Conservation (phyloP, 2,113 vertebrate genomes). For the Pterocles gutturalis region DNA sequence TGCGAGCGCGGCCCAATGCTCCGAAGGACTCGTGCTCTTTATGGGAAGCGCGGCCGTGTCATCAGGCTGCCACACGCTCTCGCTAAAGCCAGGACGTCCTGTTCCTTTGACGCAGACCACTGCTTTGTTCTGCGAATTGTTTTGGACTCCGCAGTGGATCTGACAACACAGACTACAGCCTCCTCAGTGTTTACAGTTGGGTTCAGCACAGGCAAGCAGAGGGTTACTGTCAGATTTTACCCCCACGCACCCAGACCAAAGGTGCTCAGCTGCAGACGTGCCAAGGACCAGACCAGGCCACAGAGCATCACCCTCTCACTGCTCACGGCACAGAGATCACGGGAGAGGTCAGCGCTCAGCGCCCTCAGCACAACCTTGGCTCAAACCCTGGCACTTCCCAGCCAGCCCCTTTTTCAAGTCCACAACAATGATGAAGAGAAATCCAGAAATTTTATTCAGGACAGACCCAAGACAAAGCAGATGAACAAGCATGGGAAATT, state of each 20-base stretch:
- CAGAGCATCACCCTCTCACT: not conserved
- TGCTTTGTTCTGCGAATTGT: slow-evolving; percentile 28
- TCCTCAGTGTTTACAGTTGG: accelerated
- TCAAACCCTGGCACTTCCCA: not conserved
- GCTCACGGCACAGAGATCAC: accelerated
- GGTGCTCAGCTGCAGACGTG: not conserved
- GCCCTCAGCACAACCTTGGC: not conserved
- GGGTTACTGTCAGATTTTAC: not conserved
- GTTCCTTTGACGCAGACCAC: not conserved
- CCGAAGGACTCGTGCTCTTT: not conserved
- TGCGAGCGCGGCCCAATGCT: accelerated
- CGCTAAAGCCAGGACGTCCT: not conserved
- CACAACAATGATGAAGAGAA: not conserved
- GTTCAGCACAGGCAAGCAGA: not conserved
- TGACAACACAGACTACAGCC: not conserved
- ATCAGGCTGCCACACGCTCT: not conserved
- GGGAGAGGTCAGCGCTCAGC: accelerated
- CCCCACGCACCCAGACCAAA: not conserved
- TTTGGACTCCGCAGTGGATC: not conserved
- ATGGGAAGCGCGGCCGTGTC: accelerated
- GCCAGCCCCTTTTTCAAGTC: not conserved
- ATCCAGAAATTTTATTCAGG: not conserved
- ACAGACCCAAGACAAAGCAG: not conserved
- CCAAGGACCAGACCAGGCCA: not conserved
- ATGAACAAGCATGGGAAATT: not conserved